Evolutionary conservation across 2,113 vertebrate species (phyloP), one percentile per base, ranked within the genome.

Genomic region (Monopterus albus): DNA sequence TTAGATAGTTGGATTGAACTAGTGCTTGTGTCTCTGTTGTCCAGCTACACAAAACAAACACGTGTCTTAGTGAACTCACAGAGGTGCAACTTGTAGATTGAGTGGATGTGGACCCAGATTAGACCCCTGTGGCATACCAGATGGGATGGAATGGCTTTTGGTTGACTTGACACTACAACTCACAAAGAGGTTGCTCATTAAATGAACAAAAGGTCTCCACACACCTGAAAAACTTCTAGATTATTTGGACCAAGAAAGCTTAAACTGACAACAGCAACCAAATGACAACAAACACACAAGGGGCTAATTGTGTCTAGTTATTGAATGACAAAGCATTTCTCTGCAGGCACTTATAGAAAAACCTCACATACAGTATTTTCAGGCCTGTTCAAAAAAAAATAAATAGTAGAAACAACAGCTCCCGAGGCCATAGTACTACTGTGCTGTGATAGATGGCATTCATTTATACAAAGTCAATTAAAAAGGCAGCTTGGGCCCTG

Each of bases 401-500:
- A n/a, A n/a, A n/a, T 31, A 31, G 29, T 7, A 31, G 5, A 6
- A 6, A 31, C 3, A 59, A n/a, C n/a, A 47, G 20, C n/a, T n/a
- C n/a, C n/a, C n/a, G n/a, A n/a, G n/a, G n/a, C n/a, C n/a, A n/a
- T n/a, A n/a, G n/a, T n/a, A n/a, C n/a, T n/a, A n/a, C n/a, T 6
- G 29, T 7, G n/a, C 17, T 59, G 23, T 42, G 52, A 50, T 47
- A 12, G 31, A 43, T 40, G 33, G 21, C 20, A 45, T 60, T 55
- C 9, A 63, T 46, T 46, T 28, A 31, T 29, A 55, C 53, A 72
- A 46, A 43, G 38, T 55, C 46, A 33, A 28, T 64, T 23, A 55
- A 31, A 64, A 47, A 25, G 46, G 39, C 36, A 73, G 38, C 51
- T 14, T 38, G 13, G 20, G 11, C 33, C 35, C 8, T 53, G 53